Evolutionary conservation across 2,888 invertebrate genomes (phyloP).

Genomic region (Taenaris catops): DNA sequence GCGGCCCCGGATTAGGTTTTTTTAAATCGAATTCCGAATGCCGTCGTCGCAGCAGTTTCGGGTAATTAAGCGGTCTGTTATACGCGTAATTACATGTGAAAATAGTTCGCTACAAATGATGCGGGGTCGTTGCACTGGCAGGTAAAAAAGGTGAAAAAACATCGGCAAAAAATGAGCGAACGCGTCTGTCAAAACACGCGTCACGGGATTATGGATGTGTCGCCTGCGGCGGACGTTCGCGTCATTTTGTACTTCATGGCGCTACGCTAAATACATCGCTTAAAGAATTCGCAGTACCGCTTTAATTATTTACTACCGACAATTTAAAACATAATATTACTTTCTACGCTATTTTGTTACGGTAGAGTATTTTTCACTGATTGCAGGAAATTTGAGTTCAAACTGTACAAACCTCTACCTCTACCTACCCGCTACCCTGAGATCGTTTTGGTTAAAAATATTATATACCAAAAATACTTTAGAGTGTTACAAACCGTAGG

Average conservation of each 20-base stretch:
- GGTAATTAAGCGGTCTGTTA: slow-evolving; percentile 69
- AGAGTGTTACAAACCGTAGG: no score
- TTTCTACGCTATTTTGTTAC: no score
- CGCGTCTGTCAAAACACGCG: slow-evolving; percentile 66
- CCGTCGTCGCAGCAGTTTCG: slow-evolving; percentile 54
- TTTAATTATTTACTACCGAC: no score
- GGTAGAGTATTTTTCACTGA: no score
- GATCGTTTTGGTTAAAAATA: no score
- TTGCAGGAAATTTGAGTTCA: no score
- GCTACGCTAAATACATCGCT: slow-evolving; percentile 1
- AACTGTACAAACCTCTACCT: no score
- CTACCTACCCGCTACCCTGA: no score
- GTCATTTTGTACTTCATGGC: slow-evolving; percentile 25
- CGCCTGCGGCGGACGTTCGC: slow-evolving; percentile 45
- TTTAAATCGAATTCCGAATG: slow-evolving; percentile 42
- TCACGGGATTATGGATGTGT: slow-evolving; percentile 72
- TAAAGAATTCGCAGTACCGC: no score
- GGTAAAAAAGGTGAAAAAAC: slow-evolving; percentile 39
- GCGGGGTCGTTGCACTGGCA: slow-evolving; percentile 49
- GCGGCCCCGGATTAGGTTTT: slow-evolving; percentile 55
- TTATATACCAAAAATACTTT: no score
- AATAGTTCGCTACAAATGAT: slow-evolving; percentile 50
- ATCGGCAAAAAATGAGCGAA: slow-evolving; percentile 45
- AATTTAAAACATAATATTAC: no score
- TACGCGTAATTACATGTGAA: slow-evolving; percentile 66